Percentiles rank a stretch among this genome's conserved stretches.
Evolutionary conservation across 2,797 vertebrate species (phyloP).

Genomic region (Peromyscus aztecus): DNA sequence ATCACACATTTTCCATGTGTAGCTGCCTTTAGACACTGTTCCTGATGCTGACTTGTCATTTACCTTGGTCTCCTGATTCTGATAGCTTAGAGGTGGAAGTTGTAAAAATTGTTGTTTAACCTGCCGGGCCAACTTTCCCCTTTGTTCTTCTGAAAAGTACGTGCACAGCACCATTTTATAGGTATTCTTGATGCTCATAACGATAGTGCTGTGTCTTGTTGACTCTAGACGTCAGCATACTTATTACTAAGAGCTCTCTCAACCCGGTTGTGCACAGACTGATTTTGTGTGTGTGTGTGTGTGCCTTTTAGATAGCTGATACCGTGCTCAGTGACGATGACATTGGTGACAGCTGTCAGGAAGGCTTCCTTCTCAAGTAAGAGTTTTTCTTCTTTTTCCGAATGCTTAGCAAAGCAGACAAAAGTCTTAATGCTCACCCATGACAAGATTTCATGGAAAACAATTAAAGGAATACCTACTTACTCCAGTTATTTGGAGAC

Average conservation of each 20-base stretch:
- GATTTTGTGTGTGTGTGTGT: conserved; percentile 59
- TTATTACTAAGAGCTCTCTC: conserved; percentile 30
- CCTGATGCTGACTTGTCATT: conserved; percentile 15
- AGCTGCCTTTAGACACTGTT: neutral
- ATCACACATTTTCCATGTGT: neutral
- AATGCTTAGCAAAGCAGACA: conserved; percentile 58
- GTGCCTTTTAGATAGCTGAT: conserved; percentile 94
- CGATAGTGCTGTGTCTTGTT: neutral
- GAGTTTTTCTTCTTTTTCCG: conserved; percentile 80
- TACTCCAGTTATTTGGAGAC: neutral
- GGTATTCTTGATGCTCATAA: conserved; percentile 32
- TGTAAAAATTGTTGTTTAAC: conserved; percentile 46
- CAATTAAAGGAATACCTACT: neutral
- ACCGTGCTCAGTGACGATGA: conserved; percentile 98
- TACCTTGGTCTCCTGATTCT: conserved; percentile 27
- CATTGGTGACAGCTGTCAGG: conserved; percentile 98
- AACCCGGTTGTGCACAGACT: conserved; percentile 45
- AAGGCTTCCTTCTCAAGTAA: conserved; percentile 99
- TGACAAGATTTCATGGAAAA: conserved; percentile 40
- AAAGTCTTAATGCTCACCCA: neutral
- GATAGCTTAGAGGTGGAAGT: conserved; percentile 21
- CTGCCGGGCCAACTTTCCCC: conserved; percentile 3
- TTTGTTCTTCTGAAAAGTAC: conserved; percentile 25
- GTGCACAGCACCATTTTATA: conserved; percentile 34
- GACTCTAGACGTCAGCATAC: neutral